Evolutionary conservation across 2,113 vertebrate genomes (phyloP).

Genomic region (Rhipidura dahli): DNA sequence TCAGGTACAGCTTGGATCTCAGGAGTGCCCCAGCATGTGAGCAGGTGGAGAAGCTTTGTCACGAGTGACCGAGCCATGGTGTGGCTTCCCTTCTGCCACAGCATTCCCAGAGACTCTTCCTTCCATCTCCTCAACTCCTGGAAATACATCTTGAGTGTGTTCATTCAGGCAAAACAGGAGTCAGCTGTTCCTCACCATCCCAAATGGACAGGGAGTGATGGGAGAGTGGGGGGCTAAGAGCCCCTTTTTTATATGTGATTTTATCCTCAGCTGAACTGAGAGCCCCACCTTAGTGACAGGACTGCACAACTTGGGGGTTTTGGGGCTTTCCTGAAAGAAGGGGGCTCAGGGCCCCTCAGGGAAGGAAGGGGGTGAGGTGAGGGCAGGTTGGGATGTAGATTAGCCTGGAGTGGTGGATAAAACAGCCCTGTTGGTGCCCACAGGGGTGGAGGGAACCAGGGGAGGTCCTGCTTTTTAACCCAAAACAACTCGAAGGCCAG

Average conservation of each 20-base stretch:
- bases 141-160: not conserved
- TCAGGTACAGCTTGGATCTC: not conserved
- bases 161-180: not conserved
- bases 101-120: not conserved
- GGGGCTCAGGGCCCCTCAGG: not conserved
- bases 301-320: not conserved
- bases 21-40: not conserved
- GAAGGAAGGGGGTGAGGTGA: not conserved
- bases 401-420: not conserved
- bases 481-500: not conserved
- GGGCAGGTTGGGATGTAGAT: not conserved
- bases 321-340: not conserved
- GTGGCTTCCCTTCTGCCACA: not conserved
- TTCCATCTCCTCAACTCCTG: not conserved
- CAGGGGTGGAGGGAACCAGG: not conserved
- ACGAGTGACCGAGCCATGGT: fast-evolving
- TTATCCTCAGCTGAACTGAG: not conserved
- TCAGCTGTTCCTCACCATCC: not conserved
- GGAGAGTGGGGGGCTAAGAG: fast-evolving
- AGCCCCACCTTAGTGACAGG: not conserved
- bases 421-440: not conserved
- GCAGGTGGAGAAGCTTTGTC: not conserved
- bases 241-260: not conserved
- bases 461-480: not conserved
- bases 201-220: not conserved